phyloP scores from a whole-genome alignment of 2,113 vertebrate genomes.

The Xenopus borealis region DNA sequence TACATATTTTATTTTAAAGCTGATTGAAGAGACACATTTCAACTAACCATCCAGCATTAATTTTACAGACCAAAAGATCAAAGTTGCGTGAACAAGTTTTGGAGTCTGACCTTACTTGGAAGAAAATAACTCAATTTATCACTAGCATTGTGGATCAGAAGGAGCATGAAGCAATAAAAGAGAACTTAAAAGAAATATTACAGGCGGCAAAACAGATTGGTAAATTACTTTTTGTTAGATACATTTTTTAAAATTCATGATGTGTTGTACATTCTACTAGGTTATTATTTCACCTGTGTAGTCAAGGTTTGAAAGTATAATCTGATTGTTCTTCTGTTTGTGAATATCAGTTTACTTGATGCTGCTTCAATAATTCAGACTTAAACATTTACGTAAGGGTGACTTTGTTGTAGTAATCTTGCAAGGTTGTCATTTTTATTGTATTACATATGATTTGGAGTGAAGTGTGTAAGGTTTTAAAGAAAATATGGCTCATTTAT shows the following conservation, averaged over 20 bases:
- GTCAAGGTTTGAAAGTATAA: slow-evolving; percentile 17
- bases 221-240: slow-evolving; percentile 59
- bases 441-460: slow-evolving; percentile 44
- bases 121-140: slow-evolving; percentile 85
- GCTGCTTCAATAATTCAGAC: slow-evolving; percentile 38
- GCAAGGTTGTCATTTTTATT: slow-evolving; percentile 42
- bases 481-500: slow-evolving; percentile 28
- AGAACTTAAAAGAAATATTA: slow-evolving; percentile 83
- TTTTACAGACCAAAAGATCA: slow-evolving; percentile 79
- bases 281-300: slow-evolving; percentile 45
- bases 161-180: slow-evolving; percentile 69
- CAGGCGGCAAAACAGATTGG: slow-evolving; percentile 90
- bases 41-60: slow-evolving; percentile 29
- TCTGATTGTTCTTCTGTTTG: slow-evolving; percentile 30
- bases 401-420: slow-evolving; percentile 37
- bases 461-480: slow-evolving; percentile 33
- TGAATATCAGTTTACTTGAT: slow-evolving; percentile 37
- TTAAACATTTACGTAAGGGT: slow-evolving; percentile 45
- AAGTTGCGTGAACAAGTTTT: slow-evolving; percentile 77
- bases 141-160: slow-evolving; percentile 77
- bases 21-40: slow-evolving; percentile 17
- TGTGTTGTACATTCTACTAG: slow-evolving; percentile 31
- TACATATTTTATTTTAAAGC: slow-evolving; percentile 9
- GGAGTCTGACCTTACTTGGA: slow-evolving; percentile 83
- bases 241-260: slow-evolving; percentile 42